Base-by-base conservation (phyloP, 2,888 invertebrate species). In the Muscina levida region DNA sequence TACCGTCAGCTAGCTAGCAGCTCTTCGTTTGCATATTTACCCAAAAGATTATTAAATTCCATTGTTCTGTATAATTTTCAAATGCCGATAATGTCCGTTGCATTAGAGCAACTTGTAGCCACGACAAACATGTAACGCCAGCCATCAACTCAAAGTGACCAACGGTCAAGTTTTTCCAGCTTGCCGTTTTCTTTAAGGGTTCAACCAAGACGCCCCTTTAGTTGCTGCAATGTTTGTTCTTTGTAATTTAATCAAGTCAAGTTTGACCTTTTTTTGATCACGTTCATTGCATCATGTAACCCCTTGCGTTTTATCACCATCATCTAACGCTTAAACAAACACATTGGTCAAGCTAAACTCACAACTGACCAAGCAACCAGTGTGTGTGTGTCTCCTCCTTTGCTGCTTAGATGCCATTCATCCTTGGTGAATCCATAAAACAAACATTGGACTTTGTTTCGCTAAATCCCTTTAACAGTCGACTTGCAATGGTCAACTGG, bases 261-360 rank as follows among this genome's bases (percentile, higher is more conserved):
- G 74, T 72, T 81, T 81, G 77, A 81, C 81, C 81, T 81, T 81
- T 77, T 77, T 81, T 77, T 81, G 72, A 77, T 81, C 71, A 62
- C 13, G 42, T 70, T 22, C 39, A 65, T 79, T 51, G 70, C 68
- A 72, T 76, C 72, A 72, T 39, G 46, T 44, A 37, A 74, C 65
- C 17, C 73, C 70, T 42, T 75, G 67, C 75, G 72, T 51, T 13
- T 53, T 53, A 53, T 53, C 53, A 13, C 53, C 53, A 22, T 76
- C 70, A 76, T 62, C 72, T 31, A 31, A 31, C 8, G 31, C 53
- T 66, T 72, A 77, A 72, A 68, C 68, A 81, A 81, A 81, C 75
- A 77, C 67, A 39, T 59, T 66, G 73, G 80, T 81, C 67, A 31
- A 31, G 31, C 31, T 8, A 31, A 31, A 8, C 8, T 8, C 31